These are phyloP conservation scores for Philopedon plagiatum DNA, from an alignment of 2,888 invertebrate species.

Conservation along the genomic window DNA sequence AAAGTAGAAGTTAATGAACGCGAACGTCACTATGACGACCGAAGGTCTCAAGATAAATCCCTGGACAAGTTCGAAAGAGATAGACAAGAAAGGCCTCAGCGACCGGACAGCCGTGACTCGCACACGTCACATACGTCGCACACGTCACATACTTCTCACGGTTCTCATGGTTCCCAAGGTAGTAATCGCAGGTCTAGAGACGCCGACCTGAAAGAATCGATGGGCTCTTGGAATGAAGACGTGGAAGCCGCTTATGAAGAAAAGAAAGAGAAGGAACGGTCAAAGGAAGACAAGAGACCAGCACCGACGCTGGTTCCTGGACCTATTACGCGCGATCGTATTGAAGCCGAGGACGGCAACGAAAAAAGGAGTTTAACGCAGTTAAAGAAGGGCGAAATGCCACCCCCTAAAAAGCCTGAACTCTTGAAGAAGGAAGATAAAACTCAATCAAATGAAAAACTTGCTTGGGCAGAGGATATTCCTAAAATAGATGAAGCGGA, in stretches of 20 bases:
- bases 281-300: constrained; percentile 55
- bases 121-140: constrained; percentile 70
- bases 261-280: constrained; percentile 55
- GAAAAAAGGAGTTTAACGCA: constrained; percentile 71
- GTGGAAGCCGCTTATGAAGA: constrained; percentile 65
- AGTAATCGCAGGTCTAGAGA: constrained; percentile 70
- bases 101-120: constrained; percentile 75
- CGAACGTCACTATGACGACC: constrained; percentile 58
- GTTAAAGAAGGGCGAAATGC: constrained; percentile 63
- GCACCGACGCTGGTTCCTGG: constrained; percentile 68
- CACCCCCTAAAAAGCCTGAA: constrained; percentile 51
- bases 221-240: constrained; percentile 51
- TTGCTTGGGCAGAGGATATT: constrained; percentile 68
- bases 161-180: constrained; percentile 59
- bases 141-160: constrained; percentile 65
- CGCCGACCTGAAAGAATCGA: constrained; percentile 63
- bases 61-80: constrained; percentile 44
- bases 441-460: constrained; percentile 54
- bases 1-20: constrained; percentile 51
- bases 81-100: constrained; percentile 70
- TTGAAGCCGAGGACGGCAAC: constrained; percentile 73
- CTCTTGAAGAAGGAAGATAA: constrained; percentile 57
- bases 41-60: constrained; percentile 56
- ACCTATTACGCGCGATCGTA: constrained; percentile 74
- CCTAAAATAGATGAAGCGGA: constrained; percentile 21